A percentile compares a stretch with the other conserved stretches of the same genome.
Evolutionary conservation across 2,113 vertebrate species (phyloP).

Genomic region (Spea multiplicata): DNA sequence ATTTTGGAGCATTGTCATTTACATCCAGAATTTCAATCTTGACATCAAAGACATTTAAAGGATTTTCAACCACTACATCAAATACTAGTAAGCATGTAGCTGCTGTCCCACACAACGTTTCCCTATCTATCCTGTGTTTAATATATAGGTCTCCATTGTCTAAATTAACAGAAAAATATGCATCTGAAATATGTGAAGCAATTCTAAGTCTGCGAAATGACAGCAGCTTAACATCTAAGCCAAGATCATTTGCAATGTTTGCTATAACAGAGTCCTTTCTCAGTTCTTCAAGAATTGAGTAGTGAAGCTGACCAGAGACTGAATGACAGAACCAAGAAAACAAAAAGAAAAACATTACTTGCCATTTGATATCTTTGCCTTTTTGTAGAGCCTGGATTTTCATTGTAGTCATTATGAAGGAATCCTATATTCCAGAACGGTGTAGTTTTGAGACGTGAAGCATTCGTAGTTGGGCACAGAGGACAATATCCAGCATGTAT

Average conservation of each 20-base stretch:
- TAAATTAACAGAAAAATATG: constrained; percentile 50
- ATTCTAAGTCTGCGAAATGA: constrained; percentile 51
- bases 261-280: constrained; percentile 37
- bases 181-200: constrained; percentile 46
- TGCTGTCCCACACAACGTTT: too few species aligned
- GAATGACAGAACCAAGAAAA: constrained; percentile 54
- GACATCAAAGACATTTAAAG: too few species aligned
- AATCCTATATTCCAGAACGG: too few species aligned
- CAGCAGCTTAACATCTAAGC: constrained; percentile 50
- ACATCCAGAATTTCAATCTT: too few species aligned
- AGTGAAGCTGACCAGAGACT: constrained; percentile 2
- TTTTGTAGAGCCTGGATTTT: neutral
- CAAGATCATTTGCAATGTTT: constrained; percentile 57
- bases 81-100: too few species aligned
- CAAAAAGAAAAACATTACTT: constrained; percentile 12
- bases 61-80: too few species aligned
- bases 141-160: constrained; percentile 60
- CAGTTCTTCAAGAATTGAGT: too few species aligned
- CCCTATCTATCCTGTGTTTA: constrained; percentile 58
- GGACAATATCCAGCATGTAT: neutral
- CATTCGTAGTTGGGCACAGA: neutral
- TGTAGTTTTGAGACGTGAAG: neutral
- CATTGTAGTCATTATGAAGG: neutral
- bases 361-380: neutral
- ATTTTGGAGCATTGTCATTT: too few species aligned